phyloP scores from a whole-genome alignment of 2,888 invertebrate genomes.

The Orgyia antiqua region DNA sequence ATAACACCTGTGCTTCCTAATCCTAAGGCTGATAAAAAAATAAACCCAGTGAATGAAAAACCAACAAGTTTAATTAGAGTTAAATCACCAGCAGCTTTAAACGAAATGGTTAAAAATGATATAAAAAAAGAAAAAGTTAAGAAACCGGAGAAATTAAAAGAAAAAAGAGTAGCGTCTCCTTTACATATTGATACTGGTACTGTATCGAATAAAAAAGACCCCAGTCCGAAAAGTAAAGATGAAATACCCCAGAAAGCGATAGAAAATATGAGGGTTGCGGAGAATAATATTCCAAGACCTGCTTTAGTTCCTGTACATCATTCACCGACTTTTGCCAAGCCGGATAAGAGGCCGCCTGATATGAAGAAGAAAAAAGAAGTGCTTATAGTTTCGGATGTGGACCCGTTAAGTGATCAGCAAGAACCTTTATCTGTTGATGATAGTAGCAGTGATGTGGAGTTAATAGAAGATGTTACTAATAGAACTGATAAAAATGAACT shows the following conservation, averaged over 20 bases:
- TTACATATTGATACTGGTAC: slow-evolving; percentile 56
- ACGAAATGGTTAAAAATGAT: slow-evolving; percentile 67
- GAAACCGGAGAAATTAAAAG: slow-evolving; percentile 43
- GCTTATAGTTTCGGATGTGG: slow-evolving; percentile 58
- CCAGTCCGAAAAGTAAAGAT: slow-evolving; percentile 51
- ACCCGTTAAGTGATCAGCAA: slow-evolving; percentile 49
- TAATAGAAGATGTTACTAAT: slow-evolving; percentile 47
- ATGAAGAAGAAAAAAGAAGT: slow-evolving; percentile 64
- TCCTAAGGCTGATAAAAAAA: slow-evolving; percentile 38
- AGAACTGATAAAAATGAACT: slow-evolving; percentile 46
- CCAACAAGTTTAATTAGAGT: slow-evolving; percentile 54
- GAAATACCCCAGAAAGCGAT: slow-evolving; percentile 55
- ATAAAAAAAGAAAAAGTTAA: slow-evolving; percentile 35
- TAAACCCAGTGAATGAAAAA: slow-evolving; percentile 19
- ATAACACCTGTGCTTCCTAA: slow-evolving; percentile 58
- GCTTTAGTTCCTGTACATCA: slow-evolving; percentile 55
- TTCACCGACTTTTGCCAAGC: slow-evolving; percentile 67
- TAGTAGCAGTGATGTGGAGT: slow-evolving; percentile 71
- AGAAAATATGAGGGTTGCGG: slow-evolving; percentile 53
- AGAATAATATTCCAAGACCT: slow-evolving; percentile 63
- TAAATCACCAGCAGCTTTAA: slow-evolving; percentile 64
- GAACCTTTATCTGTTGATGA: slow-evolving; percentile 63
- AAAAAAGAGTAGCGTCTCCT: slow-evolving; percentile 41
- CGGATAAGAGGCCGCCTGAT: slow-evolving; percentile 61
- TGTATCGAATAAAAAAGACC: slow-evolving; percentile 43